Percentiles rank a stretch among this genome's conserved stretches.
These are phyloP conservation scores for Paramormyrops kingsleyae DNA, from an alignment of 2,113 vertebrate genomes.

Conservation along the genomic window DNA sequence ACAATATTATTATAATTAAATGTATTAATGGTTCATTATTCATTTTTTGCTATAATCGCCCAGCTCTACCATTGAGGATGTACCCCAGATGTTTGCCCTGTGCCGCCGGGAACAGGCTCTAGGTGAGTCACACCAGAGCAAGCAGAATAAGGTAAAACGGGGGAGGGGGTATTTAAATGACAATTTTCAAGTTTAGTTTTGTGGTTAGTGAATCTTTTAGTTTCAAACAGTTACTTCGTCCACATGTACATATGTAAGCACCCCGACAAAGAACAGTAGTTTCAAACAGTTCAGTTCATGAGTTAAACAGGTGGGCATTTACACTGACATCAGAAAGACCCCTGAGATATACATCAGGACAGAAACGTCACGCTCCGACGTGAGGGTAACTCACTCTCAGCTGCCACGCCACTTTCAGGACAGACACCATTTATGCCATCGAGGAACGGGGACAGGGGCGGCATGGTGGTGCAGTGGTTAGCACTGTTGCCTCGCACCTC, in stretches of 20 bases:
- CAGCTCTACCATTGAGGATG: neutral
- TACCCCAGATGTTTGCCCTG: neutral
- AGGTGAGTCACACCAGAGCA: neutral
- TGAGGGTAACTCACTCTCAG: neutral
- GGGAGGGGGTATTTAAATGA: neutral
- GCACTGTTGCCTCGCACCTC: too few species aligned
- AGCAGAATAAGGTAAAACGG: neutral
- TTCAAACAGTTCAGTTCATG: neutral
- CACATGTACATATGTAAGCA: neutral
- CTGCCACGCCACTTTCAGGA: neutral
- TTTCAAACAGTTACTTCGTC: neutral
- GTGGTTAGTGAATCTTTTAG: neutral
- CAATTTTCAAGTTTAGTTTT: neutral
- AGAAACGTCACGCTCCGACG: neutral
- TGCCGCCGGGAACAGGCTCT: neutral
- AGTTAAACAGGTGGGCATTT: neutral
- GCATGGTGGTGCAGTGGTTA: too few species aligned
- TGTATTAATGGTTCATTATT: too few species aligned
- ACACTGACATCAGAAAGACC: neutral
- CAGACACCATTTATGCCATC: neutral
- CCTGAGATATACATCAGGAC: neutral
- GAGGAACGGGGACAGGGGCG: neutral
- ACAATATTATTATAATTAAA: too few species aligned
- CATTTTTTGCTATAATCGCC: too few species aligned
- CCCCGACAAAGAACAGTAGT: neutral